Conservation (phyloP, 2,888 invertebrate genomes). For the Cloeon dipterum region DNA sequence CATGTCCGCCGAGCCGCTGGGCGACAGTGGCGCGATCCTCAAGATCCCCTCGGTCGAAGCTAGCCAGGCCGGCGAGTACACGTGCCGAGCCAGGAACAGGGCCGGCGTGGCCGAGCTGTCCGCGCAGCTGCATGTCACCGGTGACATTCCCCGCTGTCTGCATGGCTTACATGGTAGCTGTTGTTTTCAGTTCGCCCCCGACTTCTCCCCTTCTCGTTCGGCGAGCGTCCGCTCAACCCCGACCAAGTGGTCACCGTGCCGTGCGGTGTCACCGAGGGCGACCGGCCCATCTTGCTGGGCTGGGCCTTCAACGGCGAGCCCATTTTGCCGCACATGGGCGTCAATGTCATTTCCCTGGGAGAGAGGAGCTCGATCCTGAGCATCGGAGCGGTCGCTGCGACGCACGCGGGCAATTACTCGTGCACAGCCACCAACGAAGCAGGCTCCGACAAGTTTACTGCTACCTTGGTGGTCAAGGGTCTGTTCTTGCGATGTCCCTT, state of each 20-base stretch:
- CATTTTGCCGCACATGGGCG: conserved; percentile 10
- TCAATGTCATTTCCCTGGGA: conserved; percentile 10
- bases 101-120: conserved; percentile 45
- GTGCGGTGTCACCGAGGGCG: conserved; percentile 14
- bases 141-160: too few species aligned
- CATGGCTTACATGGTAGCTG: too few species aligned
- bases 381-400: conserved; percentile 17
- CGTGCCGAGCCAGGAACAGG: conserved; percentile 15
- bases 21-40: conserved; percentile 19
- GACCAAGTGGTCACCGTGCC: conserved; percentile 12
- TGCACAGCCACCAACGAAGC: conserved; percentile 39
- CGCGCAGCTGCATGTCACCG: conserved; percentile 48
- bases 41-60: conserved; percentile 5
- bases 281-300: conserved; percentile 17
- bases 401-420: conserved; percentile 33
- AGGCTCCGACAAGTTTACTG: conserved; percentile 32
- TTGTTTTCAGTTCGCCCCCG: conserved; percentile 13
- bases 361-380: conserved; percentile 11
- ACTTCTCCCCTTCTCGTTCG: conserved; percentile 13
- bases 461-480: conserved; percentile 43
- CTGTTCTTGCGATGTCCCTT: conserved; percentile 15
- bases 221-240: conserved; percentile 11
- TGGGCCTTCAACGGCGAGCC: conserved; percentile 19
- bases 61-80: conserved; percentile 9
- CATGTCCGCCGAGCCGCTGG: conserved; percentile 5